A percentile compares a stretch with the other conserved stretches of the same genome.
phyloP scores from a whole-genome alignment of 2,113 vertebrate genomes.

The Nipponia nippon region DNA sequence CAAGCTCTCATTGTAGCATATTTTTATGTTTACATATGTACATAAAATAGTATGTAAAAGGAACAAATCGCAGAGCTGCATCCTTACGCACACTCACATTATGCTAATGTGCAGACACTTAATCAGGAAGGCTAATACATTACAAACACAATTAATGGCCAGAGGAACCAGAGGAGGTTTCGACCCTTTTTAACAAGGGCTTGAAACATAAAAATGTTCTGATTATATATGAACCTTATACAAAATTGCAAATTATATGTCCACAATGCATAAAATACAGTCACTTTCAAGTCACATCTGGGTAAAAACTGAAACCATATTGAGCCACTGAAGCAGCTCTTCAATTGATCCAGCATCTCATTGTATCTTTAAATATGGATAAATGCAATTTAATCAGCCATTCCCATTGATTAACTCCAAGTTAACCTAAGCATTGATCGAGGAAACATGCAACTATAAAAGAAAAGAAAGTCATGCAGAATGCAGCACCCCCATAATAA shows the following conservation, averaged over 20 bases:
- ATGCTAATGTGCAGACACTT: conserved; percentile 23
- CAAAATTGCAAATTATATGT: conserved; percentile 50
- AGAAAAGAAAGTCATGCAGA: background rate
- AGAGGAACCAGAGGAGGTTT: conserved; percentile 24
- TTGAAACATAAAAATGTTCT: conserved; percentile 49
- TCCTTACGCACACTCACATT: background rate
- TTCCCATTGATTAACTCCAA: conserved; percentile 20
- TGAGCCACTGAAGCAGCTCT: background rate
- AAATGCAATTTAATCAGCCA: conserved; percentile 5
- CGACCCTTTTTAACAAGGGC: conserved; percentile 39
- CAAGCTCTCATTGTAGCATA: background rate
- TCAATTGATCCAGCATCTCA: conserved; percentile 28
- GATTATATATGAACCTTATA: conserved; percentile 39
- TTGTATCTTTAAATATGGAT: conserved; percentile 37
- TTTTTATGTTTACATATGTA: background rate
- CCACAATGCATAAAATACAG: conserved; percentile 44
- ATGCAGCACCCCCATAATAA: background rate
- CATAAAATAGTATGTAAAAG: background rate
- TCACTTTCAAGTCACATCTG: conserved; percentile 14
- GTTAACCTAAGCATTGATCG: background rate
- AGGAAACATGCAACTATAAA: background rate
- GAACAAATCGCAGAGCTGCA: background rate
- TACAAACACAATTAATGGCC: conserved; percentile 49
- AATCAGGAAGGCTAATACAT: conserved; percentile 47
- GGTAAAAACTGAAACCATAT: conserved; percentile 19